Percentiles rank a stretch among this genome's conserved stretches.
Conservation (phyloP, 2,888 invertebrate species). For the Callyntrura sp. region DNA sequence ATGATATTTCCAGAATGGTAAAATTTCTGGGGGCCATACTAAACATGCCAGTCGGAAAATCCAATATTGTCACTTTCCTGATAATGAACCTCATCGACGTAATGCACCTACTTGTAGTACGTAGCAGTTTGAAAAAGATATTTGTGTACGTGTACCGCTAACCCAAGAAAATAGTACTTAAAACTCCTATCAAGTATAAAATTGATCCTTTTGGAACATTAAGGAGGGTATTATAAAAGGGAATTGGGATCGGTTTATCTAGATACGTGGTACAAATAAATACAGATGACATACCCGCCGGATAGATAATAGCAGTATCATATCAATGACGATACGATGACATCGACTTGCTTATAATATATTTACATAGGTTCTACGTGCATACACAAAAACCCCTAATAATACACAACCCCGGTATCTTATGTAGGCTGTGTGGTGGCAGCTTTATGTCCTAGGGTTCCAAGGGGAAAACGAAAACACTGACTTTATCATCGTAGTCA, state of each 20-base stretch:
- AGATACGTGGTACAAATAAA: conserved; percentile 29
- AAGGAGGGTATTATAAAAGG: background rate
- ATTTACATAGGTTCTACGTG: background rate
- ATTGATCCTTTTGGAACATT: conserved; percentile 31
- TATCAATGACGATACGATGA: background rate
- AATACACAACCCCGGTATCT: background rate
- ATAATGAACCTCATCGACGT: conserved; percentile 36
- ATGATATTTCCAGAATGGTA: background rate
- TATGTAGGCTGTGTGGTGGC: background rate
- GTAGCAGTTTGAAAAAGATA: background rate
- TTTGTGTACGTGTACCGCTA: background rate
- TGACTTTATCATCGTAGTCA: background rate
- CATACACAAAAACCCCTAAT: background rate
- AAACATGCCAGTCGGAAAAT: conserved; percentile 4
- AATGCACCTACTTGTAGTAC: background rate
- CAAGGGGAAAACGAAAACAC: conserved; percentile 19
- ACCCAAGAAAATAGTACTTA: conserved; percentile 63
- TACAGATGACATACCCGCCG: conserved; percentile 54
- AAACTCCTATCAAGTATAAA: conserved; percentile 68
- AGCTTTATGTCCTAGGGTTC: conserved; percentile 9
- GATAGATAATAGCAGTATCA: conserved; percentile 46
- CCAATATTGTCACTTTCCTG: conserved; percentile 59
- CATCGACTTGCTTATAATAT: background rate
- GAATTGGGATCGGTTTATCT: conserved; percentile 12
- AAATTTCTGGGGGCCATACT: background rate